These are phyloP conservation scores for Peromyscus aztecus DNA, from an alignment of 2,797 vertebrate genomes.

Conservation along the genomic window DNA sequence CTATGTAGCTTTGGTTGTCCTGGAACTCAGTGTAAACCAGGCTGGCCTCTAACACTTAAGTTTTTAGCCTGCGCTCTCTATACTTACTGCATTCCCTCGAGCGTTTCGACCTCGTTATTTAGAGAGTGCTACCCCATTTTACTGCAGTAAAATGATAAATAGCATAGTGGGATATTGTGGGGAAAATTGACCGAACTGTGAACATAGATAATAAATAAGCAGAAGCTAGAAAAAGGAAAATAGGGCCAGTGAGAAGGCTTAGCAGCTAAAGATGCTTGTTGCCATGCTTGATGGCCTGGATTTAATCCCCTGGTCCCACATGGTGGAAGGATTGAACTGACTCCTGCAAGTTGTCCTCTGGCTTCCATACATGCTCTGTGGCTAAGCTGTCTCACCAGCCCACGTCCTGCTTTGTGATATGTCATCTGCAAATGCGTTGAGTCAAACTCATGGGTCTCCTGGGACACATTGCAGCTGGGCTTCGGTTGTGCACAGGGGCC, in stretches of 20 bases:
- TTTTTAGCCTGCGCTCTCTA: conserved; percentile 14
- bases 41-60: not conserved
- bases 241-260: not conserved
- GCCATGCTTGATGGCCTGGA: not conserved
- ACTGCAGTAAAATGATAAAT: not conserved
- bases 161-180: not conserved
- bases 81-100: not conserved
- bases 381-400: not conserved
- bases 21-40: not conserved
- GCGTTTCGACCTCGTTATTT: not conserved
- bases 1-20: not conserved
- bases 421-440: not conserved
- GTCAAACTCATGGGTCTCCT: not conserved
- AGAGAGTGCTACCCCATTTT: not conserved
- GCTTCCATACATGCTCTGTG: not conserved
- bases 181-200: not conserved
- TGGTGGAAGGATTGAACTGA: not conserved
- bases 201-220: not conserved
- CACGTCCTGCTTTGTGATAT: not conserved
- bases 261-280: not conserved
- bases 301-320: not conserved
- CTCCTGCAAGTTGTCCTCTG: not conserved
- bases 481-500: not conserved
- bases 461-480: not conserved
- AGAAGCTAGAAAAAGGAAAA: not conserved